These are phyloP conservation scores for Struthio camelus DNA, from an alignment of 2,113 vertebrate species.

Conservation along the genomic window DNA sequence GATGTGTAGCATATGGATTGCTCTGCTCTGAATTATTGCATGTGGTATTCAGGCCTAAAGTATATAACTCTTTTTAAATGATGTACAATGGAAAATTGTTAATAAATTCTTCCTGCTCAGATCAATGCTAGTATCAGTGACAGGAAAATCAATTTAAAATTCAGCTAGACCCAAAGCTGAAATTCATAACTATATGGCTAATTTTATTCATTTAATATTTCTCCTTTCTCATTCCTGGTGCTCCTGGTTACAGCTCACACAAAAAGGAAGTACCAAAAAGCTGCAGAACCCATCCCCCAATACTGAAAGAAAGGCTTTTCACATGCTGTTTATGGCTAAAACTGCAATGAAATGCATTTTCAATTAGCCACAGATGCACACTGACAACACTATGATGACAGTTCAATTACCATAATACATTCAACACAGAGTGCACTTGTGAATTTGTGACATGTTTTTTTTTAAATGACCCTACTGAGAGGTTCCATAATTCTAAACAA, in stretches of 20 bases:
- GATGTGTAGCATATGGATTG: conserved; percentile 51
- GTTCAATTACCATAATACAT: conserved; percentile 13
- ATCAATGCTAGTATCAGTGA: background rate
- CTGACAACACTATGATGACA: conserved; percentile 12
- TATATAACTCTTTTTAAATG: conserved; percentile 28
- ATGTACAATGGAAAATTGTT: conserved; percentile 28
- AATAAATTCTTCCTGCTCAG: conserved; percentile 8
- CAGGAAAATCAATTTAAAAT: background rate
- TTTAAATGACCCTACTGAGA: background rate
- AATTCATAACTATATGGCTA: background rate
- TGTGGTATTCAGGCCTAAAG: conserved; percentile 1
- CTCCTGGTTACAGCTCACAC: background rate
- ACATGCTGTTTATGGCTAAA: background rate
- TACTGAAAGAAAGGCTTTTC: background rate
- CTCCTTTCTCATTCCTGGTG: background rate
- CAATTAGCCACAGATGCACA: conserved; percentile 29
- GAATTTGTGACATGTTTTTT: background rate
- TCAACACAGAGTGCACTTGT: background rate
- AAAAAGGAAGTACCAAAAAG: background rate
- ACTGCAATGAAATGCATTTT: background rate
- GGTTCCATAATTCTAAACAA: background rate
- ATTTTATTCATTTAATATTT: background rate
- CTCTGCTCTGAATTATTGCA: conserved; percentile 34
- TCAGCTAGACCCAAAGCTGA: background rate
- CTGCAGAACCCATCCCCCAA: background rate